These are phyloP conservation scores for Aromia moschata DNA, from an alignment of 2,888 invertebrate species.

Conservation along the genomic window DNA sequence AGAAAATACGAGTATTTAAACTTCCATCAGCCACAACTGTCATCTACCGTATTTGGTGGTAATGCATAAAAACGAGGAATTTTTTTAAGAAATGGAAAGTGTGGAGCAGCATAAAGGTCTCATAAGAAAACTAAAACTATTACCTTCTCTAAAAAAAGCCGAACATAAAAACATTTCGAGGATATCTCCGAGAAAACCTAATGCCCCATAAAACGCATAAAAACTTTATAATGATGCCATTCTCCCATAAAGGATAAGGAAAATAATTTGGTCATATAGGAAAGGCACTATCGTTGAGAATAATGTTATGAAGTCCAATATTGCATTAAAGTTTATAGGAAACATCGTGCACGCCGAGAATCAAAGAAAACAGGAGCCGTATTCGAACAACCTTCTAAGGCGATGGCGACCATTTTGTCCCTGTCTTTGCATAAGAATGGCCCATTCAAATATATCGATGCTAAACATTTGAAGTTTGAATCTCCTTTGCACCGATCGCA, in stretches of 20 bases:
- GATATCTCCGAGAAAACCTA: background rate
- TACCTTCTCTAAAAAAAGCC: too few relatives aligned
- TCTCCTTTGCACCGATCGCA: constrained; percentile 51
- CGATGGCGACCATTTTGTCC: constrained; percentile 53
- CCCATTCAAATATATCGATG: constrained; percentile 56
- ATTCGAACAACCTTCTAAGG: constrained; percentile 56
- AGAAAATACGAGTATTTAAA: too few relatives aligned
- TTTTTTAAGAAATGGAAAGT: too few relatives aligned
- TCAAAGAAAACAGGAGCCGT: constrained; percentile 54
- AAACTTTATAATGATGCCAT: constrained; percentile 6
- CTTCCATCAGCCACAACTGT: too few relatives aligned
- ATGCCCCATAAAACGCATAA: background rate
- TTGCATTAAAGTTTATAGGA: constrained; percentile 51
- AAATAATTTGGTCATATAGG: constrained; percentile 17
- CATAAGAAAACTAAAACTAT: too few relatives aligned
- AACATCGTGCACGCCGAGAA: constrained; percentile 48
- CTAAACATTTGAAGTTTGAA: constrained; percentile 56
- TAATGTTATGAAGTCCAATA: constrained; percentile 47
- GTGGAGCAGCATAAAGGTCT: too few relatives aligned
- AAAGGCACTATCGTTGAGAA: constrained; percentile 17
- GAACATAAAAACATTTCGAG: too few relatives aligned
- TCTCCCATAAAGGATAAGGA: constrained; percentile 4
- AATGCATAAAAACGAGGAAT: too few relatives aligned
- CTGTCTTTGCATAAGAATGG: constrained; percentile 60
- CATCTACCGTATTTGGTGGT: too few relatives aligned